phyloP scores from a whole-genome alignment of 2,888 invertebrate species.

The Anorthoa munda region DNA sequence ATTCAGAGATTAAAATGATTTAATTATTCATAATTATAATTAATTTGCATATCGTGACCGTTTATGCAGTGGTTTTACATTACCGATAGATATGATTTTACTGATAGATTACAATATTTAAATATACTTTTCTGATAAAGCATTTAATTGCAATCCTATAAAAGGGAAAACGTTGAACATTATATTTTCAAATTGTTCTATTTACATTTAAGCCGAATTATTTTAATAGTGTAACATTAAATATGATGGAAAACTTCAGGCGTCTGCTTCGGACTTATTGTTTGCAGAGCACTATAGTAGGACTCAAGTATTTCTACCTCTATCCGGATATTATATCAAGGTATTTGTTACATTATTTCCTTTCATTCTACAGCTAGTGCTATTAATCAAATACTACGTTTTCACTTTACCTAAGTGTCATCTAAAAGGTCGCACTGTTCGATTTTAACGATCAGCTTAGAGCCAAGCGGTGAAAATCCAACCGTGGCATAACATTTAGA shows the following conservation, averaged over 20 bases:
- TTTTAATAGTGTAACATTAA: conserved; percentile 1
- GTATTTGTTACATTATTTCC: conserved; percentile 65
- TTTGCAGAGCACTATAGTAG: conserved; percentile 79
- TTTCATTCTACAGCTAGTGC: background rate
- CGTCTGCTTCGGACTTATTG: conserved; percentile 78
- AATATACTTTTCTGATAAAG: conserved; percentile 21
- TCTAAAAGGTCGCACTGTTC: too few species aligned
- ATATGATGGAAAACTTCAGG: conserved; percentile 73
- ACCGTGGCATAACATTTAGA: too few species aligned
- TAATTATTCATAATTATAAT: conserved; percentile 46
- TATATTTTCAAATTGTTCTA: background rate
- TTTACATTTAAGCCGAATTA: background rate
- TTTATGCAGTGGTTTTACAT: conserved; percentile 13
- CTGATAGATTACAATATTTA: conserved; percentile 35
- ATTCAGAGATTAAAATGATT: conserved; percentile 42
- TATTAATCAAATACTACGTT: too few species aligned
- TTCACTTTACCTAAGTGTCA: too few species aligned
- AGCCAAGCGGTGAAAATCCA: too few species aligned
- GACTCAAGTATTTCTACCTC: conserved; percentile 85
- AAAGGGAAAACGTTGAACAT: background rate
- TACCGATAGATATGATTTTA: conserved; percentile 21
- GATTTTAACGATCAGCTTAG: too few species aligned
- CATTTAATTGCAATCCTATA: background rate
- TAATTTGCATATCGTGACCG: conserved; percentile 58
- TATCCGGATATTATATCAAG: conserved; percentile 84